phyloP scores from a whole-genome alignment of 2,797 vertebrate genomes.

The Pseudocheirus occidentalis region DNA sequence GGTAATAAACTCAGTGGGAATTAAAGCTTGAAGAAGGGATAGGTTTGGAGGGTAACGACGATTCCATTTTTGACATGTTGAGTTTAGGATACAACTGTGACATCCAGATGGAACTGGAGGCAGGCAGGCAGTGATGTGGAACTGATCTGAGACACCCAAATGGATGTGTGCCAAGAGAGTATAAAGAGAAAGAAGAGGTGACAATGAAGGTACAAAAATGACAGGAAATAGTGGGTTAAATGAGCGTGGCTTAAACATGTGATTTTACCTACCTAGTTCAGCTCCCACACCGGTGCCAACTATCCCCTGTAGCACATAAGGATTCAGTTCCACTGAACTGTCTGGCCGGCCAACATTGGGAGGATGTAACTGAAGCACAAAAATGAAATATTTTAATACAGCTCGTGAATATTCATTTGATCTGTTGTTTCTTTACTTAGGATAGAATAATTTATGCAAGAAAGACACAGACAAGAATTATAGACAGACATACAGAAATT shows the following conservation, averaged over 20 bases:
- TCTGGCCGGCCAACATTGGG: constrained; percentile 60
- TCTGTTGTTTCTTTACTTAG: background rate
- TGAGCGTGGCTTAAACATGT: background rate
- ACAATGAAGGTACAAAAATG: background rate
- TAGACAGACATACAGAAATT: constrained; percentile 42
- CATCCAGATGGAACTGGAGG: background rate
- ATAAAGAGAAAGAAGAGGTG: background rate
- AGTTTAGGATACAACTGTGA: background rate
- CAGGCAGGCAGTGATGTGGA: background rate
- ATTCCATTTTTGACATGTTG: background rate
- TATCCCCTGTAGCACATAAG: constrained; percentile 74
- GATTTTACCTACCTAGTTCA: background rate
- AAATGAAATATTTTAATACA: constrained; percentile 60
- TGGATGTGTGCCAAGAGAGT: background rate
- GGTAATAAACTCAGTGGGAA: background rate
- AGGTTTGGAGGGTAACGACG: background rate
- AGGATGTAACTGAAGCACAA: constrained; percentile 74
- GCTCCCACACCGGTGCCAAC: background rate
- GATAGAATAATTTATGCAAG: constrained; percentile 35
- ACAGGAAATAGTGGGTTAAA: background rate
- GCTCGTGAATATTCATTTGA: background rate
- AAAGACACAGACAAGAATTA: constrained; percentile 42
- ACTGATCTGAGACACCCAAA: background rate
- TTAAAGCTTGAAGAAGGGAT: background rate
- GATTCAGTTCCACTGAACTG: constrained; percentile 79